Conservation (phyloP, 1,140 invertebrate genomes). For the Agraylea sexmaculata region DNA sequence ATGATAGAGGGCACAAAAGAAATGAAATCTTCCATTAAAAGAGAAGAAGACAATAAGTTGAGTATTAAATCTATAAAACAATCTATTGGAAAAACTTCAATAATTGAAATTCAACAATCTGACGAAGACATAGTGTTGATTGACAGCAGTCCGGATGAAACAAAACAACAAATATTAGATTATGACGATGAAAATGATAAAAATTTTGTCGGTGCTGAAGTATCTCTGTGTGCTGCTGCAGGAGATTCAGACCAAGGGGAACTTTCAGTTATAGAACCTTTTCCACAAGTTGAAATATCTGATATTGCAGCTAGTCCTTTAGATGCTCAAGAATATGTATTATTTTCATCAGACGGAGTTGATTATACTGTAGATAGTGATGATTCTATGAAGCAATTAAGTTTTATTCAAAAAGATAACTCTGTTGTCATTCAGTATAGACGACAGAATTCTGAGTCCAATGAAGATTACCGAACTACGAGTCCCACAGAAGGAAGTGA, state of each 20-base stretch:
- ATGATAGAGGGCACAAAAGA: slow-evolving; percentile 21
- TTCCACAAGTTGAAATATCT: slow-evolving; percentile 39
- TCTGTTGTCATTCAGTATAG: slow-evolving; percentile 19
- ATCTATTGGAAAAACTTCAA: slow-evolving; percentile 13
- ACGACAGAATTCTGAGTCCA: slow-evolving; percentile 19
- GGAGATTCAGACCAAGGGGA: slow-evolving; percentile 41
- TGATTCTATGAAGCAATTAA: slow-evolving; percentile 41
- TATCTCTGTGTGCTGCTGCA: slow-evolving; percentile 45
- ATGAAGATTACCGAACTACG: slow-evolving; percentile 14
- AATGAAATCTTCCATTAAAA: slow-evolving; percentile 22
- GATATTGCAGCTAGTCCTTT: slow-evolving; percentile 45
- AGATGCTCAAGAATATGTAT: slow-evolving; percentile 48
- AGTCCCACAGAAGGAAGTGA: slow-evolving; percentile 22
- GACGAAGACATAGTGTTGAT: slow-evolving; percentile 25
- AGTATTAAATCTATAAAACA: slow-evolving; percentile 12
- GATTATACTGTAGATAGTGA: slow-evolving; percentile 46
- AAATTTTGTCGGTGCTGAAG: slow-evolving; percentile 44
- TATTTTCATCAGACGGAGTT: slow-evolving; percentile 48
- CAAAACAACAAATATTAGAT: slow-evolving; percentile 38
- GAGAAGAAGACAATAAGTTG: slow-evolving; percentile 9
- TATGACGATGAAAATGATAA: slow-evolving; percentile 49
- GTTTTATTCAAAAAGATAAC: slow-evolving; percentile 20
- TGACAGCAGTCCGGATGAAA: slow-evolving; percentile 29
- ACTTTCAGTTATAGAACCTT: slow-evolving; percentile 47
- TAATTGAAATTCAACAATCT: slow-evolving; percentile 7